Evolutionary conservation across 2,888 invertebrate genomes (phyloP), one percentile per base, ranked within the genome.

Genomic region (Chrysolina oricalcia): DNA sequence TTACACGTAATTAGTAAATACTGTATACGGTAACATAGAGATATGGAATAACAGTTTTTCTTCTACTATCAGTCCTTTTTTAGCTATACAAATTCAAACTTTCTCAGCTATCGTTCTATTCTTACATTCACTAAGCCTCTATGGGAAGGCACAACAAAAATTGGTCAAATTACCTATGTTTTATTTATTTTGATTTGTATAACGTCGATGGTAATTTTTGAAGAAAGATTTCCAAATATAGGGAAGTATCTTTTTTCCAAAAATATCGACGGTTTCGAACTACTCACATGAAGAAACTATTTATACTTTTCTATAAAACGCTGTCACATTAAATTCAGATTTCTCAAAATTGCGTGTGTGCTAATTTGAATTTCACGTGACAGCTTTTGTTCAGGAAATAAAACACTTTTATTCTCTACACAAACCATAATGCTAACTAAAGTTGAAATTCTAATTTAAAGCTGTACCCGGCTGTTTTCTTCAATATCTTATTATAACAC

Each of bases 81-180:
- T 65, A 19, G 62, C 66, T 79, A 73, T 69, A 78, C 75, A 73
- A 76, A 65, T 74, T 74, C 64, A 72, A 50, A 62, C 53, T 40
- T 68, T 41, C 64, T 50, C 41, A 65, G 21, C 48, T 43, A 43
- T 68, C 64, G 46, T 23, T 62, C 63, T 50, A 68, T 73, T 80
- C 76, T 78, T 78, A 73, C 53, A 73, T 81, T 84, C 83, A 78
- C 81, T 82, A 87, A 85, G 86, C 87, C 87, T 86, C 86, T 86
- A 81, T 85, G 87, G 86, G 87, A 88, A 88, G 88, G 88, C 88
- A 88, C 88, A 87, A 88, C 86, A 83, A 86, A 87, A 88, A 86
- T 88, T 88, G 88, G 88, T 88, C 87, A 85, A 84, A 85, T 85
- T 77, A 73, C 72, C 77, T 81, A 76, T 73, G 63, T 73, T 74